These are phyloP conservation scores for Rhyacophila brunnea DNA, from an alignment of 1,140 invertebrate genomes.

Conservation along the genomic window DNA sequence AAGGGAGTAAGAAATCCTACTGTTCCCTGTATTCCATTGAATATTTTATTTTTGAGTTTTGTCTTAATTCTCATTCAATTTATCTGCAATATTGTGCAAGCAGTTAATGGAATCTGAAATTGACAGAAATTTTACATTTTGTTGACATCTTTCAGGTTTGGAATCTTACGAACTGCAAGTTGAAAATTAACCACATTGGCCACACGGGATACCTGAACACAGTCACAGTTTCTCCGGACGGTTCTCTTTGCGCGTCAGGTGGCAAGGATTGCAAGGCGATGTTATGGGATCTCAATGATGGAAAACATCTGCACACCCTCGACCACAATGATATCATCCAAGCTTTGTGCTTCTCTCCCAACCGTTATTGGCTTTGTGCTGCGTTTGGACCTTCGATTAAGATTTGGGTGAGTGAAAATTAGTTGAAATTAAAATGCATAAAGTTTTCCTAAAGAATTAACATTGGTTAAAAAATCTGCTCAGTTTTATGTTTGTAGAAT, in stretches of 20 bases:
- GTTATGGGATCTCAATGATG: constrained; percentile 99
- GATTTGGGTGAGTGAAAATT: constrained; percentile 85
- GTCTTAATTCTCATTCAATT: too few species aligned
- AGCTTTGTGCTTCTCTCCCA: constrained; percentile 97
- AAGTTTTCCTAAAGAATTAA: not conserved
- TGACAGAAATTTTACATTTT: too few species aligned
- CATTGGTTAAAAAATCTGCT: too few species aligned
- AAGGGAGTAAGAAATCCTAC: too few species aligned
- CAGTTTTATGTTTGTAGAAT: constrained; percentile 1
- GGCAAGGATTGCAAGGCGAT: constrained; percentile 99
- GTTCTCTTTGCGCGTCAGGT: constrained; percentile 97
- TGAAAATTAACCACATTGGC: constrained; percentile 98
- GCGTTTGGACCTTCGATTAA: constrained; percentile 99
- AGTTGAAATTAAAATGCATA: too few species aligned
- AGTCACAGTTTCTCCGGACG: constrained; percentile 98
- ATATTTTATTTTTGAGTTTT: too few species aligned
- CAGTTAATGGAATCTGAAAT: too few species aligned
- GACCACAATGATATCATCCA: constrained; percentile 99
- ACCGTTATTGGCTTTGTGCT: constrained; percentile 99
- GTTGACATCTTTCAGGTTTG: constrained; percentile 85
- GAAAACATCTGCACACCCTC: constrained; percentile 98
- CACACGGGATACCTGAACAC: constrained; percentile 98
- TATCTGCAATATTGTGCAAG: too few species aligned
- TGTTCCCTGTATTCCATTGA: too few species aligned
- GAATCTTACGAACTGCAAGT: constrained; percentile 98